Evolutionary conservation across 2,797 vertebrate species (phyloP).

Genomic region (Moxostoma hubbsi): DNA sequence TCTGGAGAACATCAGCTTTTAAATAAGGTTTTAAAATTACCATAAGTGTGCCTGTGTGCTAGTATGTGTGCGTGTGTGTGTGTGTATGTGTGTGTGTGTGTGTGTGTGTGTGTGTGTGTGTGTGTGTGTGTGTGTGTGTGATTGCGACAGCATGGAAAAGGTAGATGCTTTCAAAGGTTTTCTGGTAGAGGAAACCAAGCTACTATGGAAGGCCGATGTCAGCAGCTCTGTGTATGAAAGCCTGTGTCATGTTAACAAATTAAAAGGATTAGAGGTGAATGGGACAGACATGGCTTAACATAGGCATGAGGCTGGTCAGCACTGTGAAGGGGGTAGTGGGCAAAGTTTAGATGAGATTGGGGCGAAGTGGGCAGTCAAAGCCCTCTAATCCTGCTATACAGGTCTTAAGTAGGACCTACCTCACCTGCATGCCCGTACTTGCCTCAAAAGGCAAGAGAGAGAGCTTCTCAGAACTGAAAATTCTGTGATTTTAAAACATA

Average conservation of each 20-base stretch:
- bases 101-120: conserved; percentile 37
- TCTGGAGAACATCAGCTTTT: conserved; percentile 53
- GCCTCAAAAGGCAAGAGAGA: conserved; percentile 26
- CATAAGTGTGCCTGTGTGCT: conserved; percentile 43
- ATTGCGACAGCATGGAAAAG: conserved; percentile 42
- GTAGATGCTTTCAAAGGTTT: conserved; percentile 53
- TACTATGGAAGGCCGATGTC: conserved; percentile 55
- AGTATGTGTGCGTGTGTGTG: conserved; percentile 28
- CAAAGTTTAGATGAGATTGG: conserved; percentile 50
- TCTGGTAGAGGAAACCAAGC: conserved; percentile 56
- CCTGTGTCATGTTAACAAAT: conserved; percentile 78
- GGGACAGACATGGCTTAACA: conserved; percentile 77
- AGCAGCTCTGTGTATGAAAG: conserved; percentile 58
- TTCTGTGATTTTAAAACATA: conserved; percentile 11
- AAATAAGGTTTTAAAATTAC: conserved; percentile 55
- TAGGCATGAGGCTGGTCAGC: conserved; percentile 68
- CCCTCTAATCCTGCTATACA: conserved; percentile 63
- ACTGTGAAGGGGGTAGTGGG: conserved; percentile 58
- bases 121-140: conserved; percentile 33
- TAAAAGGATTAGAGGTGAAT: conserved; percentile 77
- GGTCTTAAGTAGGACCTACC: conserved; percentile 35
- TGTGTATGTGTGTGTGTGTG: conserved; percentile 34
- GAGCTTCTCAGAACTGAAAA: conserved; percentile 14
- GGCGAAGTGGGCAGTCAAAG: conserved; percentile 47
- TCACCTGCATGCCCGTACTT: conserved; percentile 53